phyloP scores from a whole-genome alignment of 2,113 vertebrate species.

The Oncorhynchus gorbuscha region DNA sequence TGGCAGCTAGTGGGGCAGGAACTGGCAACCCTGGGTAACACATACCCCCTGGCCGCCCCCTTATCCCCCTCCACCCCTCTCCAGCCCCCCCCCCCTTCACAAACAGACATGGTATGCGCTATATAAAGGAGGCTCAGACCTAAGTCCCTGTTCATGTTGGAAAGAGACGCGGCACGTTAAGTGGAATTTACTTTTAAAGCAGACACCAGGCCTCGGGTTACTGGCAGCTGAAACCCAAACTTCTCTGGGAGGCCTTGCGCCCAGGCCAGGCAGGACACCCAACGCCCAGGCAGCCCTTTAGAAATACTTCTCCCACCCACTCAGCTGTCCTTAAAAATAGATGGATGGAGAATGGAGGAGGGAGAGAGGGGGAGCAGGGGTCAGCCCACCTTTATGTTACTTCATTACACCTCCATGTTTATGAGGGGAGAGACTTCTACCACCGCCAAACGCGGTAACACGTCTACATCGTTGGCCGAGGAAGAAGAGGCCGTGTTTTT shows the following conservation, averaged over 20 bases:
- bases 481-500: not conserved
- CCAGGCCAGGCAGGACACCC: conserved; percentile 49
- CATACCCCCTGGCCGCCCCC: conserved; percentile 17
- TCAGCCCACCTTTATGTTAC: conserved; percentile 7
- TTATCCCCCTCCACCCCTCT: conserved; percentile 15
- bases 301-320: conserved; percentile 51
- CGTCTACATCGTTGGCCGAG: not conserved
- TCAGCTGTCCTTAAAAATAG: conserved; percentile 58
- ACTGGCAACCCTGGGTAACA: conserved; percentile 32
- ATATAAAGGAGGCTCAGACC: conserved; percentile 66
- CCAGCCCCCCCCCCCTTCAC: conserved; percentile 43
- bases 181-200: conserved; percentile 77
- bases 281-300: conserved; percentile 56
- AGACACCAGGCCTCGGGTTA: conserved; percentile 71
- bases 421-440: not conserved
- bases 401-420: not conserved
- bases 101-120: conserved; percentile 69
- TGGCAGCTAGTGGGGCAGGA: conserved; percentile 12
- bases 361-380: not conserved
- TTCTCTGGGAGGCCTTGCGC: conserved; percentile 43
- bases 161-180: conserved; percentile 72
- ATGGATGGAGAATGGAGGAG: conserved; percentile 1
- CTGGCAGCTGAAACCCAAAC: conserved; percentile 64
- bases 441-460: not conserved
- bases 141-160: conserved; percentile 57